Base-by-base conservation (phyloP, 1,140 invertebrate genomes). In the Camponotus floridanus region DNA sequence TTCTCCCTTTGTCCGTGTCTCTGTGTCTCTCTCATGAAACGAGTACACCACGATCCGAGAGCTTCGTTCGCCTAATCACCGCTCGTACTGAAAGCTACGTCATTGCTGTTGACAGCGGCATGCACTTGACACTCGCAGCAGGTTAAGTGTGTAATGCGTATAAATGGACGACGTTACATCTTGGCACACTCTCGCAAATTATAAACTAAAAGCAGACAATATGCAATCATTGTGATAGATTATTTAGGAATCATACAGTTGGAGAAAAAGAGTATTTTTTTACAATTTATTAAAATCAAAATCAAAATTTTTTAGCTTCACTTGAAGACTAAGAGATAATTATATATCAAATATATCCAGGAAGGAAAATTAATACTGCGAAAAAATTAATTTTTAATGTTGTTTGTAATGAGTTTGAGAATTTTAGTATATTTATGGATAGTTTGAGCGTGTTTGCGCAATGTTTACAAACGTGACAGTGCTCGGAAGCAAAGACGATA, bases 51-150 rank as follows among this genome's bases (percentile, higher is more conserved):
- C 33, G 48, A 62, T 36, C 51, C 33, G 76, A 68, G 55, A 15
- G 62, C 5, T 62, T 67, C 61, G 83, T 74, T 88, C 83, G 70
- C 76, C 87, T 89, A 86, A 89, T 89, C 88, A 51, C 70, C 70
- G 67, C 31, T 59, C 59, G 74, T 65, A 86, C 68, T 62, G 83
- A 76, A 85, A 76, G 61, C 76, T 70, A 79, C 65, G 65, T 87
- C 80, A 59, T 51, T 76, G 81, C 74, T 36, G 48, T 68, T 57
- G 76, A 74, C 71, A 85, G 81, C 62, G 48, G 73, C 36, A 36
- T 87, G 80, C 73, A 73, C 70, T 76, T 76, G 70, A 64, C 86
- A 87, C 42, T 33, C 36, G 67, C 36, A 55, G 55, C 26, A 74
- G 55, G 55, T 83, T 61, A 83, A 83, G 55, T 83, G 68, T 62